Evolutionary conservation across 1,140 invertebrate genomes (phyloP).

Genomic region (Drosophila tani): DNA sequence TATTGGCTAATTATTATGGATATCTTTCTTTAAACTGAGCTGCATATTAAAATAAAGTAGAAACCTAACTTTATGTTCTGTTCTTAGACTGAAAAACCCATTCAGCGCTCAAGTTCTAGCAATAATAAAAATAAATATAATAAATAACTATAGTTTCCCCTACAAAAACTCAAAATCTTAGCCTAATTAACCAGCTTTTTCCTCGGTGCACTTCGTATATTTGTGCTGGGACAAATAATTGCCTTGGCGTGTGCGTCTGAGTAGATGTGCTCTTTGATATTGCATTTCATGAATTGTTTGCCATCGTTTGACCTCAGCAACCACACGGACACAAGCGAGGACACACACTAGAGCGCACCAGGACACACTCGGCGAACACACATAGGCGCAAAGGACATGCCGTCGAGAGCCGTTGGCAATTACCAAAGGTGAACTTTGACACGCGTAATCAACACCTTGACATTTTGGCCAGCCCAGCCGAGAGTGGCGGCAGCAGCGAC

Average conservation of each 20-base stretch:
- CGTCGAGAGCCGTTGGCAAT: slow-evolving; percentile 47
- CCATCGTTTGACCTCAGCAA: slow-evolving; percentile 50
- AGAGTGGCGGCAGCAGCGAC: not conserved
- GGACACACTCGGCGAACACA: slow-evolving; percentile 5
- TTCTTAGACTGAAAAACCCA: no score
- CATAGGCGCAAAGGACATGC: not conserved
- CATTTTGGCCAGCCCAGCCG: slow-evolving; percentile 22
- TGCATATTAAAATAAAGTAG: no score
- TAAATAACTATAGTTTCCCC: no score
- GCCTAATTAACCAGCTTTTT: not conserved
- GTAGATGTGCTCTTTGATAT: slow-evolving; percentile 41
- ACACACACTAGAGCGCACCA: slow-evolving; percentile 2
- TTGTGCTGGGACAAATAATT: slow-evolving; percentile 18
- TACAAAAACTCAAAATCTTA: no score
- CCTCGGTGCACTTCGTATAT: not conserved
- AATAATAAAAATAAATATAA: no score
- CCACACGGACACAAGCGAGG: slow-evolving; percentile 12
- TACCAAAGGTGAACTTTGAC: slow-evolving; percentile 49
- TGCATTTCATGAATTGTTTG: slow-evolving; percentile 58
- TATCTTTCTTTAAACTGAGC: no score
- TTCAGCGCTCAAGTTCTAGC: no score
- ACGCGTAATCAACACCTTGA: slow-evolving; percentile 68
- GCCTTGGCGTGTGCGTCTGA: slow-evolving; percentile 13
- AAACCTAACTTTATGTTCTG: no score
- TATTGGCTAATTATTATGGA: not conserved